phyloP scores from a whole-genome alignment of 2,888 invertebrate genomes.

The Caenorhabditis sulstoni region DNA sequence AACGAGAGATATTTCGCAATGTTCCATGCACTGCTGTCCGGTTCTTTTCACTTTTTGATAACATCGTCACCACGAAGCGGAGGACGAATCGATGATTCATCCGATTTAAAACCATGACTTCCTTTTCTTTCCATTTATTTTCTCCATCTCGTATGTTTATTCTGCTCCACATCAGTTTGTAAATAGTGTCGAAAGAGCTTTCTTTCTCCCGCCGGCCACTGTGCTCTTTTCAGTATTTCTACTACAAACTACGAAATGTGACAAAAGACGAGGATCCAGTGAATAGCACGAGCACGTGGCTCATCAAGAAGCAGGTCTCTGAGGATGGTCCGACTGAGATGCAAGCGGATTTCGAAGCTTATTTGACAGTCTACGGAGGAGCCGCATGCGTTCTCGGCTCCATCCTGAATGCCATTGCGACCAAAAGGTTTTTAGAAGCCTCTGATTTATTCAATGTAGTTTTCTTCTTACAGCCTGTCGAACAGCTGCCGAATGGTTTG shows the following conservation, averaged over 20 bases:
- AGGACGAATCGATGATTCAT: conserved; percentile 21
- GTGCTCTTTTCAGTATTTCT: conserved; percentile 66
- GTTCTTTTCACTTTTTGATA: conserved; percentile 11
- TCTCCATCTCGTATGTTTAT: conserved; percentile 9
- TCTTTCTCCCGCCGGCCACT: background rate
- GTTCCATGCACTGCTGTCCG: background rate
- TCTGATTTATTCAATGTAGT: background rate
- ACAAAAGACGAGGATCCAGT: conserved; percentile 46
- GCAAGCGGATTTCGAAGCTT: conserved; percentile 64
- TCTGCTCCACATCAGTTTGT: conserved; percentile 14
- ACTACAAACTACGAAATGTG: conserved; percentile 70
- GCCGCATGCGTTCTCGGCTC: conserved; percentile 67
- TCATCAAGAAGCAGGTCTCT: conserved; percentile 35
- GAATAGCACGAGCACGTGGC: conserved; percentile 37
- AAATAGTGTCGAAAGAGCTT: background rate
- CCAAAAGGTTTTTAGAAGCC: conserved; percentile 43
- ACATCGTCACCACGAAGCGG: conserved; percentile 28
- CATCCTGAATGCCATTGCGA: conserved; percentile 63
- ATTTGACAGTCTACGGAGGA: conserved; percentile 65
- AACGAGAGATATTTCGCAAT: conserved; percentile 16
- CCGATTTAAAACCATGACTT: too few species aligned
- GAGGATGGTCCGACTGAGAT: conserved; percentile 44
- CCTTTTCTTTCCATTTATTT: background rate
- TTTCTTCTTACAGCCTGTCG: conserved; percentile 65
- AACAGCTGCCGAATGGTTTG: conserved; percentile 65